Evolutionary conservation across 1,140 invertebrate species (phyloP), one percentile per base, ranked within the genome.

Genomic region (Macrocentrus cingulum): DNA sequence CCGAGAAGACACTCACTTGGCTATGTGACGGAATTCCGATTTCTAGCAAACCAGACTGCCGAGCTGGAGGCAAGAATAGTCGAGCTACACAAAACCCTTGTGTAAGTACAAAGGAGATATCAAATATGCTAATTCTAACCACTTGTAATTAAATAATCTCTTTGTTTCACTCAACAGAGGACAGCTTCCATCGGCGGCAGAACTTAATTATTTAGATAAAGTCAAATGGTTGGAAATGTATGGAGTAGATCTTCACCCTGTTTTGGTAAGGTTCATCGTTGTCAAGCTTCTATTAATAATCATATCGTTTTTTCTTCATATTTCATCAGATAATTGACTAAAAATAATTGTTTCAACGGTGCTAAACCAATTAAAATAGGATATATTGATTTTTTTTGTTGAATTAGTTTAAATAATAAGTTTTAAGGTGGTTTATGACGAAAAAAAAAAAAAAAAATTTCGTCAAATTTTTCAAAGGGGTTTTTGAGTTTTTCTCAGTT

Each of bases 21-120:
- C 16, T 97, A 97, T 74, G 90, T 98, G 22, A 98, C 95, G 1
- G 96, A 99, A 84, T 99, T 99, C 81, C 87, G 94, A 49, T 92
- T 99, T 75, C 82, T 98, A 54, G 87, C 94, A 15, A 93, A 95
- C 79, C 95, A 98, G 79, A 93, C 92, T 23, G 87, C 92, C 32
- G 92, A 95, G 69, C 81, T 98, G 64, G 96, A 98, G 79, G 82
- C 86, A 16, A 85, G 87, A 62, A 94, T 98, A 62, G 87, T 91
- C 22, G 92, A 97, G 71, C 84, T 95, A 59, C 97, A 95, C 75
- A 89, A 94, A 74, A 88, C 86, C 37, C 82, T 95, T 41, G 84
- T 86, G 91, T 92, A 84, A 85, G 87, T 82, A 49, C 29, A n/a
- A 29, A 46, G 25, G 50, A 53, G 18, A 29, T 11, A 16, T 55